Base-by-base conservation (phyloP, 2,113 vertebrate genomes). In the Miniopterus natalensis region DNA sequence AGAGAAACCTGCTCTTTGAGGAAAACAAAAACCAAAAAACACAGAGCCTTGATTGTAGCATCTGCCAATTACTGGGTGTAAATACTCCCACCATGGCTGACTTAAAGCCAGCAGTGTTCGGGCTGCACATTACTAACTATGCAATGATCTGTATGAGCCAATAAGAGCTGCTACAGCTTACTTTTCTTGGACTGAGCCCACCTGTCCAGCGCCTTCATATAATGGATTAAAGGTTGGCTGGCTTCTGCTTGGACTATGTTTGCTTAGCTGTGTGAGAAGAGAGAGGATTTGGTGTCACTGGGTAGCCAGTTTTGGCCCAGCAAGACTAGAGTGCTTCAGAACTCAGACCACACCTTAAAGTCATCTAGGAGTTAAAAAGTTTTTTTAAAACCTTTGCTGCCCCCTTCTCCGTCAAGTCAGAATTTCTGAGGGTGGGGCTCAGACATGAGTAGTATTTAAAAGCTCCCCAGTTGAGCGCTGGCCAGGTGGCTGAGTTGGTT, bases 151-250 rank as follows among this genome's bases (percentile, higher is more conserved):
- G 2, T 14, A 13, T 12, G 49, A 71, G 51, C 61, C 42, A 2
- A 0, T 3, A 11, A 51, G 29, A 65, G 59, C 65, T 12, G 4
- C 14, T 55, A 3, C 63, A 17, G 75, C 20, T 57, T 21, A 8
- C 78, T 42, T 71, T 59, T 42, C 42, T 4, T 20, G 29, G 25
- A 0, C 75, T 0, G 51, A 84, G 75, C 73, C 29, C 40, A 10
- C 20, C 36, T 2, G 6, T 18, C 14, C 23, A n/a, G n/a, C 51
- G 27, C 51, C 6, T 36, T 83, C 31, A 8, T 1, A 1, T 25
- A 42, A 1, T 2, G 3, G 14, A 2, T 25, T 57, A 29, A 25
- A 27, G 13, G 14, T 12, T 27, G 9, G 18, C 29, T 9, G 5
- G 5, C 53, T 23, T 70, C 29, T 40, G 25, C 25, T 47, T 4